Evolutionary conservation across 1,140 invertebrate genomes (phyloP).

Genomic region (Chelonus insularis): DNA sequence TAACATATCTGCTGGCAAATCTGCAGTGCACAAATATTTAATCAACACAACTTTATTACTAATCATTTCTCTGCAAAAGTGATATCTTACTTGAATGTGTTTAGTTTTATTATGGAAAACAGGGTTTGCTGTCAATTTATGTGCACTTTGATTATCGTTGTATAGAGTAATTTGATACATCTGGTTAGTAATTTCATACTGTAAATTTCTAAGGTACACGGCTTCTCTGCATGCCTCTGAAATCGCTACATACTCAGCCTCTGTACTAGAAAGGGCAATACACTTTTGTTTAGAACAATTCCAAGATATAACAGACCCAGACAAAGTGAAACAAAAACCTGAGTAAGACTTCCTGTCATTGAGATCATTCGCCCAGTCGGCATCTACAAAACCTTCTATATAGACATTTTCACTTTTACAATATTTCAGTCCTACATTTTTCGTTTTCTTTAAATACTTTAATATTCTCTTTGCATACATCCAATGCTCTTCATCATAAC

Average conservation of each 20-base stretch:
- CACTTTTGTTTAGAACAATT: not conserved
- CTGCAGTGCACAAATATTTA: not conserved
- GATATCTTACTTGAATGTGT: not conserved
- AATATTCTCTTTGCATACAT: conserved; percentile 31
- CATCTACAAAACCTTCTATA: conserved; percentile 33
- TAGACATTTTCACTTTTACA: not conserved
- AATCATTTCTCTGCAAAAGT: not conserved
- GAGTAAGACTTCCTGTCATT: conserved; percentile 32
- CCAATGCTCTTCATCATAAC: conserved; percentile 28
- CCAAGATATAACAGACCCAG: conserved; percentile 12
- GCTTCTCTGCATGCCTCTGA: conserved; percentile 29
- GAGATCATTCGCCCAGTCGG: conserved; percentile 34
- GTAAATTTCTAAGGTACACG: conserved; percentile 9
- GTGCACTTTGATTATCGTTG: not conserved
- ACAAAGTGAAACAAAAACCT: conserved; percentile 15
- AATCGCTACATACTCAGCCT: conserved; percentile 46
- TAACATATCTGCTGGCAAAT: not conserved
- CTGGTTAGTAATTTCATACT: not conserved
- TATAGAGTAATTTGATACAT: not conserved
- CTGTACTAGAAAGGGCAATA: conserved; percentile 40
- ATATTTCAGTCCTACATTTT: not conserved
- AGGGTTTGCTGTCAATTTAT: not conserved
- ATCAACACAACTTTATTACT: not conserved
- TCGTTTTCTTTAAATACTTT: not conserved
- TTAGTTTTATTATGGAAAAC: not conserved